A percentile compares a stretch with the other conserved stretches of the same genome.
phyloP scores from a whole-genome alignment of 2,113 vertebrate species.

The Tupaia chinensis region DNA sequence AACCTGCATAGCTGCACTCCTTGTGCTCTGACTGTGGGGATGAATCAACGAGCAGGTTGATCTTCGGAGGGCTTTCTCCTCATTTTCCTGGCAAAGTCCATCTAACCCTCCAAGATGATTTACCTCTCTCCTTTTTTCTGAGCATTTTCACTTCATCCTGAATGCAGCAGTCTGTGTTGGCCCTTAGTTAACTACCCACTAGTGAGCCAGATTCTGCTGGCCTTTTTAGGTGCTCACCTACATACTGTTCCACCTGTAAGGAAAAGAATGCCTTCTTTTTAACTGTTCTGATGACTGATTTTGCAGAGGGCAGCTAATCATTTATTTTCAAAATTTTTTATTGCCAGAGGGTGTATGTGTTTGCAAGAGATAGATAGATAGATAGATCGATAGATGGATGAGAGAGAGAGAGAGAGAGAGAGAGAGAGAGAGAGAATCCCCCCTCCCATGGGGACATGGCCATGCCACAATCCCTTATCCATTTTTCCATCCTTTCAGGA shows the following conservation, averaged over 20 bases:
- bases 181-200: slow-evolving; percentile 26
- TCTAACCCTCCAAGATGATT: background rate
- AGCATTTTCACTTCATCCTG: background rate
- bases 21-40: background rate
- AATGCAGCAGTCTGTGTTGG: background rate
- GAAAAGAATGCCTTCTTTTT: background rate
- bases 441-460: no score
- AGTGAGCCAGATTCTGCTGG: background rate
- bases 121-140: background rate
- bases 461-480: no score
- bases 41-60: background rate
- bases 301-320: background rate
- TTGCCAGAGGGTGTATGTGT: no score
- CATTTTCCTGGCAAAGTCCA: slow-evolving; percentile 37
- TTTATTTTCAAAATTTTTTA: background rate
- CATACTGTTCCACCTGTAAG: background rate
- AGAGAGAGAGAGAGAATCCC: no score
- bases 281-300: background rate
- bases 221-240: background rate
- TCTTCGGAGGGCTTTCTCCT: background rate
- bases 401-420: no score
- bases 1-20: background rate
- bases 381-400: no score
- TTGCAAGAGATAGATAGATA: no score
- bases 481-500: no score